Evolutionary conservation across 2,888 invertebrate genomes (phyloP), one percentile per base, ranked within the genome.

Genomic region (Drosophila peninsularis): DNA sequence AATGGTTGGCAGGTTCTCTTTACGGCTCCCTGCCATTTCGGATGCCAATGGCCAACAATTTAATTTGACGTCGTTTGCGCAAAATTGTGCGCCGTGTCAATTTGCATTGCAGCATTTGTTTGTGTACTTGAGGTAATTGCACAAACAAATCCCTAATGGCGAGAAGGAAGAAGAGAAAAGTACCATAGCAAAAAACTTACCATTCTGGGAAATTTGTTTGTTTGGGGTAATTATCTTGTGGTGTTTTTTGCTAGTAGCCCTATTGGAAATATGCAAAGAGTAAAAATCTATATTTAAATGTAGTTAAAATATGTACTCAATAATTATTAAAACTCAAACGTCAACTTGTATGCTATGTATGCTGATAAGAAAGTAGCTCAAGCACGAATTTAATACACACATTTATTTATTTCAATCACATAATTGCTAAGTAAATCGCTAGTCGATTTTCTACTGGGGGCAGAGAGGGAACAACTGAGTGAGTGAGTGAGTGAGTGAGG

Each of bases 41-140:
- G 64, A 77, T 72, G 81, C 77, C 77, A 83, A 82, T 81, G 78
- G 65, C 45, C 55, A 58, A 80, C 84, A 84, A 79, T 77, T 82
- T 82, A 82, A 82, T 82, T 82, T 84, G 82, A 78, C 68, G 76
- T 78, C 69, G 61, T 82, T 84, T 82, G 75, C 78, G 72, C 75
- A 72, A 70, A 72, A 68, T 62, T 66, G 62, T 72, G 49, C 66
- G 55, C 44, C 47, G 54, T 61, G 55, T 39, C 49, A 52, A 44
- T 47, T 39, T 54, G 58, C 58, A 56, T 24, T 24, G 24, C 3
- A 24, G 24, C 3, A 24, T 66, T 62, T 53, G 36, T 55, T 54
- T 81, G 53, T 49, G 30, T 74, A 54, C 68, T 47, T 67, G 55
- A 67, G 74, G 82, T 79, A 81, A 82, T 81, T 81, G 79, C 62